Percentiles rank a stretch among this genome's conserved stretches.
phyloP scores from a whole-genome alignment of 1,140 invertebrate genomes.

The Microvelia longipes region DNA sequence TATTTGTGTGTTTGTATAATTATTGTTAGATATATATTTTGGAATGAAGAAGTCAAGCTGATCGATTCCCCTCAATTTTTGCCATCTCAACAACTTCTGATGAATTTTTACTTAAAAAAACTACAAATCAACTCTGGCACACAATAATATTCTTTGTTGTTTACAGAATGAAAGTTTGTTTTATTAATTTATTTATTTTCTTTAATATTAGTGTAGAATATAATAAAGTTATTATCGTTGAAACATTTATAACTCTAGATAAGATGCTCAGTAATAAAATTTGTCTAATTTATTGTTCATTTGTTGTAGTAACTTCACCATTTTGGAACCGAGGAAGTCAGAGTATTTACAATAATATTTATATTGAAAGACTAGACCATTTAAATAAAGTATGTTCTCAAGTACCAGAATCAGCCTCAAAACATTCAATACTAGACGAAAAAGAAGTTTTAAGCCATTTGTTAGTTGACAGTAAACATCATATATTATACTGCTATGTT shows the following conservation, averaged over 20 bases:
- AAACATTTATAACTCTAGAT: too few relatives aligned
- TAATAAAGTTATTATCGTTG: not conserved
- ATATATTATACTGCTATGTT: slow-evolving; percentile 79
- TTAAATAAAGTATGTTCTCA: slow-evolving; percentile 19
- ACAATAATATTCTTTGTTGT: not conserved
- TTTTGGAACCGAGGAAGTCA: not conserved
- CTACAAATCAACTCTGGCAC: not conserved
- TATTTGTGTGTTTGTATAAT: too few relatives aligned
- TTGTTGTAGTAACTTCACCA: not conserved
- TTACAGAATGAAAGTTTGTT: not conserved
- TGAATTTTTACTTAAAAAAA: not conserved
- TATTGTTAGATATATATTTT: too few relatives aligned
- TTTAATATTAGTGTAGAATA: not conserved
- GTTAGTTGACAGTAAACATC: slow-evolving; percentile 62
- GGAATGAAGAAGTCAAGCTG: too few relatives aligned
- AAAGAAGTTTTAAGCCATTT: slow-evolving; percentile 43
- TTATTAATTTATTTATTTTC: not conserved
- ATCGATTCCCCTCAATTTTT: too few relatives aligned
- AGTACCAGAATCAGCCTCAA: slow-evolving; percentile 1
- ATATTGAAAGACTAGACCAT: slow-evolving; percentile 20
- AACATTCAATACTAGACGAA: slow-evolving; percentile 14
- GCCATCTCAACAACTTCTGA: too few relatives aligned
- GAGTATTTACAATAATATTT: slow-evolving; percentile 7
- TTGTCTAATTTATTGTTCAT: not conserved
- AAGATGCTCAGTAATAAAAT: too few relatives aligned